Conservation (phyloP, 2,113 vertebrate species). For the Oxyruncus cristatus region DNA sequence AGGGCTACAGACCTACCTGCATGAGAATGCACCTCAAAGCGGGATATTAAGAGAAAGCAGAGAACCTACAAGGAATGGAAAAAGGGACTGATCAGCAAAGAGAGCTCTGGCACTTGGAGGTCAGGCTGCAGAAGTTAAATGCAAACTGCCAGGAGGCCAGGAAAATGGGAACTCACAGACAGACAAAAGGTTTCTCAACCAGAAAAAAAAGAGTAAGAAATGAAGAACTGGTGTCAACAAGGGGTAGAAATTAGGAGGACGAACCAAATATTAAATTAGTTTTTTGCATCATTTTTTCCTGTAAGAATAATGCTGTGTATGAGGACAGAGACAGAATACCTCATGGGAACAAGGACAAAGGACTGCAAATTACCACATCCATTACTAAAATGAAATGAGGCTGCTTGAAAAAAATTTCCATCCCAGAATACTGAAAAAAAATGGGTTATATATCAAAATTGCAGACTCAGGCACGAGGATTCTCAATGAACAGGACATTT, state of each 20-base stretch:
- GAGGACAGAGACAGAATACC: slow-evolving; percentile 45
- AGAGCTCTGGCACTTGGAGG: slow-evolving; percentile 22
- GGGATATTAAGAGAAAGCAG: slow-evolving; percentile 53
- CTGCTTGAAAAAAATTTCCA: slow-evolving; percentile 28
- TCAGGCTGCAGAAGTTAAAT: slow-evolving; percentile 4
- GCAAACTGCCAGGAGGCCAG: slow-evolving; percentile 23
- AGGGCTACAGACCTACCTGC: slow-evolving; percentile 58
- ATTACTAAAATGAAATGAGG: slow-evolving; percentile 51
- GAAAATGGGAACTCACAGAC: slow-evolving; percentile 20
- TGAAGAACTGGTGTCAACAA: slow-evolving; percentile 6
- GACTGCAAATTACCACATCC: slow-evolving; percentile 54
- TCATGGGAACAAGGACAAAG: slow-evolving; percentile 54
- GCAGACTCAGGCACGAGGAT: neutral
- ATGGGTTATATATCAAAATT: slow-evolving; percentile 29
- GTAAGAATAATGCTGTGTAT: neutral
- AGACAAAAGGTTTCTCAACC: slow-evolving; percentile 44
- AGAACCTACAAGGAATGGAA: slow-evolving; percentile 64
- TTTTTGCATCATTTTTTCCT: slow-evolving; percentile 52
- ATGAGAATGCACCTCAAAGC: slow-evolving; percentile 63
- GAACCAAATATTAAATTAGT: slow-evolving; percentile 17
- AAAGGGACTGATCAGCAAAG: slow-evolving; percentile 50
- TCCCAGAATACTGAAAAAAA: slow-evolving; percentile 1
- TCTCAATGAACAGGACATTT: slow-evolving; percentile 29
- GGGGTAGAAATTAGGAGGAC: neutral
- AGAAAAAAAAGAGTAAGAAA: slow-evolving; percentile 27